These are phyloP conservation scores for Plusia festucae DNA, from an alignment of 2,888 invertebrate genomes.

Conservation along the genomic window DNA sequence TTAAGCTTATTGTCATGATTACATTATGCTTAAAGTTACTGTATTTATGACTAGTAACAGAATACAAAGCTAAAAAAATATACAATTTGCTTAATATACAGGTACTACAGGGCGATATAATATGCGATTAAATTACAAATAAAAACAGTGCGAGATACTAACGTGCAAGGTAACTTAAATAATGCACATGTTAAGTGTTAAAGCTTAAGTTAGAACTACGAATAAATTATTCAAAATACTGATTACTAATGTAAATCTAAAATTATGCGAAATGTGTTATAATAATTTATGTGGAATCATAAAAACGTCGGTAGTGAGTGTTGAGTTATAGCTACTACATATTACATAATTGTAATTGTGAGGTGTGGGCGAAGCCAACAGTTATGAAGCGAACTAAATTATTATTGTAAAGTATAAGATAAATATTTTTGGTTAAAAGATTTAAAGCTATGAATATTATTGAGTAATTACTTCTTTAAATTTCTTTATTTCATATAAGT, in stretches of 20 bases:
- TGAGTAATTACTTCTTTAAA: background rate
- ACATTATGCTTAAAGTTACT: conserved; percentile 54
- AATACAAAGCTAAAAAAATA: conserved; percentile 31
- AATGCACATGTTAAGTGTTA: conserved; percentile 45
- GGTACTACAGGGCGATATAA: conserved; percentile 42
- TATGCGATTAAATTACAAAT: conserved; percentile 31
- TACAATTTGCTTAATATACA: conserved; percentile 31
- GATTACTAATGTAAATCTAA: conserved; percentile 54
- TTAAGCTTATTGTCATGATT: conserved; percentile 61
- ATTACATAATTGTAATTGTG: conserved; percentile 20
- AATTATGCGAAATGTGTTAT: conserved; percentile 50
- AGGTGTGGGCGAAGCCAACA: conserved; percentile 30
- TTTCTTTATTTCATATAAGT: too few species aligned
- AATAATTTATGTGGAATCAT: conserved; percentile 48
- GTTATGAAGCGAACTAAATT: conserved; percentile 7
- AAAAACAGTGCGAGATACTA: conserved; percentile 51
- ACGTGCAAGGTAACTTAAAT: conserved; percentile 56
- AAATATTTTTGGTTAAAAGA: conserved; percentile 16
- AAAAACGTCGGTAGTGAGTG: conserved; percentile 37
- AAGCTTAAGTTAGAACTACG: conserved; percentile 41
- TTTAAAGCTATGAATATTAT: conserved; percentile 24
- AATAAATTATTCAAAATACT: conserved; percentile 60
- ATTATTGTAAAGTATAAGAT: conserved; percentile 18
- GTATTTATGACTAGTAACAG: conserved; percentile 57
- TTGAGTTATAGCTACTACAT: conserved; percentile 33